Evolutionary conservation across 2,888 invertebrate genomes (phyloP), one percentile per base, ranked within the genome.

Genomic region (Platycheirus albimanus): DNA sequence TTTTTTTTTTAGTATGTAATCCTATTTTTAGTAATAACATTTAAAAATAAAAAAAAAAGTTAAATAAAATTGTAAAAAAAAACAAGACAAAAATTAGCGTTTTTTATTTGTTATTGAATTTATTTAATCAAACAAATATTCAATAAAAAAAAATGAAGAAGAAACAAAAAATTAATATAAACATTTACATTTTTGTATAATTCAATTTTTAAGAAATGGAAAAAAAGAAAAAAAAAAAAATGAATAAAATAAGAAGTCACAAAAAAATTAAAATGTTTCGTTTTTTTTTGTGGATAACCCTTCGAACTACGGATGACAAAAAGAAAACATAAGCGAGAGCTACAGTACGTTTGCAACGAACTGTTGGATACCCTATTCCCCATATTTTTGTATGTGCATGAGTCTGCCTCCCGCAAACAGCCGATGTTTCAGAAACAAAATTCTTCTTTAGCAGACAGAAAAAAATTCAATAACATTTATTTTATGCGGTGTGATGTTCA

Each of bases 1-100:
- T 77, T 36, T 43, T 77, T 36, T 43, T 38, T 80, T 64, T 83
- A 83, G 83, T 47, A 24, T 45, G 63, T 83, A 83, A 83, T 69
- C 43, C 63, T 83, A 77, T 78, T 83, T 83, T 78, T 78, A 69
- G 58, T 69, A 66, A 71, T 71, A 64, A 45, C 47, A 47, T 15
- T 6, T 47, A 49, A 52, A n/a, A n/a, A n/a, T 13, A 66, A 15
- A 69, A 43, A 33, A 36, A 33, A 36, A 79, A 52, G 38, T 6
- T 13, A 56, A 80, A 75, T 43, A 76, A 76, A 71, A 61, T 41
- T 47, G 54, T 56, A 69, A 75, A 79, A 74, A 74, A 36, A 74
- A 36, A 8, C 15, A 67, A 61, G 58, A 36, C 20, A 33, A 54
- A 8, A 74, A 58, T 61, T 33, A 17, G 64, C 38, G 66, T 49